A percentile compares a stretch with the other conserved stretches of the same genome.
These are phyloP conservation scores for Aleiodes testaceus DNA, from an alignment of 2,888 invertebrate species.

Conservation along the genomic window DNA sequence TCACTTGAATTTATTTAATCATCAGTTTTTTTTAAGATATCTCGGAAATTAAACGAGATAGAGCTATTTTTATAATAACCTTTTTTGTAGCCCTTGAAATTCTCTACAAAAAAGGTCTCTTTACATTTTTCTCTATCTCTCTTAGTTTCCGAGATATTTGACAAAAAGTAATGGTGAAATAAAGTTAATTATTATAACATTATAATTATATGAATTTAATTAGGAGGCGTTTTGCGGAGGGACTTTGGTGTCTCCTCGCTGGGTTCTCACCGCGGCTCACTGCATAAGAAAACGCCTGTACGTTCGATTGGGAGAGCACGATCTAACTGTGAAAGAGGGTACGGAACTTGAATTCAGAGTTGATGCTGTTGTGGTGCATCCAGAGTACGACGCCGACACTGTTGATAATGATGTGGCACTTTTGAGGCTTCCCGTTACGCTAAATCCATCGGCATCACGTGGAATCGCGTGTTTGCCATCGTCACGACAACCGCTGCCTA, in stretches of 20 bases:
- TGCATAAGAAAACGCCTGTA: conserved; percentile 85
- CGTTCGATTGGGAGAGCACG: conserved; percentile 90
- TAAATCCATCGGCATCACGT: conserved; percentile 69
- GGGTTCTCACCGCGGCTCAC: conserved; percentile 92
- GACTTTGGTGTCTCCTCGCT: conserved; percentile 85
- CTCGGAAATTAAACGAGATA: too few relatives aligned
- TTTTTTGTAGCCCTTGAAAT: too few relatives aligned
- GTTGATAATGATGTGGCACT: conserved; percentile 95
- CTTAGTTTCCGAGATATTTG: too few relatives aligned
- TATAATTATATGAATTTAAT: conserved; percentile 45
- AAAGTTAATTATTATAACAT: conserved; percentile 8
- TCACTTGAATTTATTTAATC: too few relatives aligned
- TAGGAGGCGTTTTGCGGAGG: conserved; percentile 94
- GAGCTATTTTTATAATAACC: too few relatives aligned
- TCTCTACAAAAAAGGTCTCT: too few relatives aligned
- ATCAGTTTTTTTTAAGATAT: too few relatives aligned
- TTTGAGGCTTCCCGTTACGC: conserved; percentile 77
- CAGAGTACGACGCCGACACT: conserved; percentile 88
- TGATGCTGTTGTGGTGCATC: conserved; percentile 85
- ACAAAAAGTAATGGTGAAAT: too few relatives aligned
- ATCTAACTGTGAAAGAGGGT: conserved; percentile 82
- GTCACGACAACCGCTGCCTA: conserved; percentile 79
- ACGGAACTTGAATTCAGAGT: conserved; percentile 85
- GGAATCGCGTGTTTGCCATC: conserved; percentile 88
- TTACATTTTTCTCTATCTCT: too few relatives aligned